Evolutionary conservation across 2,888 invertebrate genomes (phyloP).

Genomic region (Ophion obscuratus): DNA sequence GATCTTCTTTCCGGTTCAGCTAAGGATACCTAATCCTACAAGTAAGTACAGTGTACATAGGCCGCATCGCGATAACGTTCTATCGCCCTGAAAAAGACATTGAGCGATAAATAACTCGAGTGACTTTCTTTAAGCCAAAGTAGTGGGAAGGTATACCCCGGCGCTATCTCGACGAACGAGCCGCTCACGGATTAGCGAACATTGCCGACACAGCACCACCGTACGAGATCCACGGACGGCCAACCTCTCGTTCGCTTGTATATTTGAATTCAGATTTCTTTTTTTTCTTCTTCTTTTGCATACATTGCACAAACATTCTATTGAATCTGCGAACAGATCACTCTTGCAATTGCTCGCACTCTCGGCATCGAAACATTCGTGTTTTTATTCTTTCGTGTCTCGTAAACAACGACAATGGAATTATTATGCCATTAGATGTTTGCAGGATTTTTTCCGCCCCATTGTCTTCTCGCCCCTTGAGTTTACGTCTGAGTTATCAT

Average conservation of each 20-base stretch:
- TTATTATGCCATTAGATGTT: background rate
- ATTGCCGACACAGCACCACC: conserved; percentile 39
- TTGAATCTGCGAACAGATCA: conserved; percentile 1
- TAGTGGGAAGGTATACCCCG: conserved; percentile 30
- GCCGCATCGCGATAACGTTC: conserved; percentile 38
- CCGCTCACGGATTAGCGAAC: conserved; percentile 60
- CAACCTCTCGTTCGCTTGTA: conserved; percentile 21
- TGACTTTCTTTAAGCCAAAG: conserved; percentile 50
- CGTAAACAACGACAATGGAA: background rate
- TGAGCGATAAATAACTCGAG: conserved; percentile 59
- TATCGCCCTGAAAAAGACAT: conserved; percentile 58
- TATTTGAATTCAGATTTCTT: conserved; percentile 9
- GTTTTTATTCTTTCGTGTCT: background rate
- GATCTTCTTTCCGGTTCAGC: conserved; percentile 9
- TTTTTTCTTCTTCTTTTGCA: background rate
- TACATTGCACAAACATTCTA: background rate
- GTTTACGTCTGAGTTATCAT: background rate
- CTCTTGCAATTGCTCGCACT: background rate
- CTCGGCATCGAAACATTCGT: background rate
- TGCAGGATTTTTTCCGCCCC: background rate
- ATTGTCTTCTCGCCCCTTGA: background rate
- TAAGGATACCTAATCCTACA: conserved; percentile 32
- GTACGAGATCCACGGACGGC: conserved; percentile 32
- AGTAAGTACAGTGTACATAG: conserved; percentile 12
- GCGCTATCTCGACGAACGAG: conserved; percentile 60